Percentiles rank a stretch among this genome's conserved stretches.
Conservation (phyloP, 2,888 invertebrate species). For the Nemotelus nigrinus region DNA sequence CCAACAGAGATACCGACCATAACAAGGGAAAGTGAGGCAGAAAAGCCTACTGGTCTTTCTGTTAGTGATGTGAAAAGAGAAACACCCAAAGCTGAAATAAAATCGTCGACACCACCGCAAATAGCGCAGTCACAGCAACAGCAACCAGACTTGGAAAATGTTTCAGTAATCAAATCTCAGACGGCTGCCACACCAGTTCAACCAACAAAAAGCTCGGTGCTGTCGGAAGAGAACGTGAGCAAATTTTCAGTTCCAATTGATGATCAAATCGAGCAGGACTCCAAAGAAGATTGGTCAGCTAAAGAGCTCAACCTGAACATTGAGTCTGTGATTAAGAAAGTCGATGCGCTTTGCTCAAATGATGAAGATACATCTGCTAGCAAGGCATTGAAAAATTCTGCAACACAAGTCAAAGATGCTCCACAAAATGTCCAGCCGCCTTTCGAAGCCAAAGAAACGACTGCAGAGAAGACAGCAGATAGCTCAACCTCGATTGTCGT, state of each 20-base stretch:
- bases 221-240: conserved; percentile 61
- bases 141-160: conserved; percentile 36
- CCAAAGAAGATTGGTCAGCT: conserved; percentile 80
- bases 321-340: conserved; percentile 83
- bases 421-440: background rate
- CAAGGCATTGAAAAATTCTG: conserved; percentile 27
- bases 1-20: background rate
- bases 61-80: conserved; percentile 16
- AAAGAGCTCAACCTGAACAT: conserved; percentile 82
- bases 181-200: conserved; percentile 47
- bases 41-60: background rate
- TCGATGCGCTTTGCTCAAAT: conserved; percentile 73
- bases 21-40: conserved; percentile 13
- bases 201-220: conserved; percentile 55
- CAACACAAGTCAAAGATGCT: conserved; percentile 13
- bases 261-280: conserved; percentile 66
- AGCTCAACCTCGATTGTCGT: background rate
- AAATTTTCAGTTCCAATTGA: conserved; percentile 59
- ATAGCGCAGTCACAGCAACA: background rate
- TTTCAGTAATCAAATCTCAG: conserved; percentile 47
- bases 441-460: conserved; percentile 5
- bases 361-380: conserved; percentile 54
- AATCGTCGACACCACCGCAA: conserved; percentile 26
- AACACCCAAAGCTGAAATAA: conserved; percentile 20
- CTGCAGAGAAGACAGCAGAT: conserved; percentile 8